These are phyloP conservation scores for Hartigia nigra DNA, from an alignment of 2,888 invertebrate species.

Conservation along the genomic window DNA sequence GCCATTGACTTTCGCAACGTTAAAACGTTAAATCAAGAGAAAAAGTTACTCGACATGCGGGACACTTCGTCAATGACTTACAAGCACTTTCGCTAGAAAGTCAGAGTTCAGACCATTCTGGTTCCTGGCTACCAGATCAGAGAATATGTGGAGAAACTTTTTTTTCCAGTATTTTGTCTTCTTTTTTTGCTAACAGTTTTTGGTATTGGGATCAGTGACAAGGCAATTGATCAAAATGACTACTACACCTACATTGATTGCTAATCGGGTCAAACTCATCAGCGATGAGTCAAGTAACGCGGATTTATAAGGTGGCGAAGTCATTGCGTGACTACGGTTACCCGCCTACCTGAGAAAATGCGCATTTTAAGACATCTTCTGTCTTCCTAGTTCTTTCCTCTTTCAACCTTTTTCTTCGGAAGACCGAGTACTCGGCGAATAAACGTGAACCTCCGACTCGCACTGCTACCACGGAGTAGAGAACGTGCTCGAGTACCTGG, in stretches of 20 bases:
- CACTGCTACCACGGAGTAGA: background rate
- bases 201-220: background rate
- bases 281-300: background rate
- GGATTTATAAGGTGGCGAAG: background rate
- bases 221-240: background rate
- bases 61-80: background rate
- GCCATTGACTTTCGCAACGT: background rate
- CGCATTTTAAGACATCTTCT: conserved; percentile 1
- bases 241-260: background rate
- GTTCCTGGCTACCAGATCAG: background rate
- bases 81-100: background rate
- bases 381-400: conserved; percentile 21
- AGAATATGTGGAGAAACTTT: background rate
- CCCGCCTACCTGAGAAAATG: background rate
- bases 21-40: background rate
- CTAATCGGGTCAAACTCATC: background rate
- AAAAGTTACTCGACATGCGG: background rate
- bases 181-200: background rate
- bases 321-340: background rate
- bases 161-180: background rate
- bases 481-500: conserved; percentile 27
- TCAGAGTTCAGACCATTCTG: background rate
- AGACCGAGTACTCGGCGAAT: background rate
- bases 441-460: background rate
- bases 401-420: background rate